Base-by-base conservation (phyloP, 2,888 invertebrate species). In the Acleris cristana region DNA sequence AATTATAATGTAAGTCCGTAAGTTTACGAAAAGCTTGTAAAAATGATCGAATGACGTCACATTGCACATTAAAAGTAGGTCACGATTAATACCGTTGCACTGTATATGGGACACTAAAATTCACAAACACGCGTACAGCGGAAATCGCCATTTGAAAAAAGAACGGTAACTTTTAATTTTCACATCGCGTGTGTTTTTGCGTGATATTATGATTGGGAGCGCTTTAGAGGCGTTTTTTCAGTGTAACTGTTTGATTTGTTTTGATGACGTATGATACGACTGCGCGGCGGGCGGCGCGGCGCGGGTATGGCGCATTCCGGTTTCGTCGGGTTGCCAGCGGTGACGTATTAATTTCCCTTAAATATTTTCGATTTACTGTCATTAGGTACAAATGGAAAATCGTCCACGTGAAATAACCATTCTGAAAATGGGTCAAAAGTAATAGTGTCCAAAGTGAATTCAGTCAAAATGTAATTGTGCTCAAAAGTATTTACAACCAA, bases 21-120 rank as follows among this genome's bases (percentile, higher is more conserved):
- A 48, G 45, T 48, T 48, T 6, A 48, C 12, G 1, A 70, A 69
- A 68, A 66, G 66, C 66, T 66, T 48, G 61, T 65, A 68, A 70
- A 73, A 74, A 74, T 57, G n/a, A 71, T 65, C 64, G 53, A 70
- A 72, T 83, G 83, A 84, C 84, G 83, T 83, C 84, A 83, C 82
- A 73, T 70, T 79, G 78, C 79, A 79, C 75, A 73, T 74, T 70
- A 71, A 75, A 82, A 77, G 73, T 83, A 79, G 83, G 84, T 84
- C 84, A 84, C 74, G 69, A 73, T 75, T 76, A 55, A 66, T 61
- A 77, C 76, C 76, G 76, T 77, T 79, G 75, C 77, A 77, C 71
- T 70, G 57, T 64, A 72, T 69, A 71, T 69, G 71, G 72, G 69
- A 69, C 71, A 72, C 72, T 44, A 69, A 64, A 68, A 59, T 69